Conservation (phyloP, 2,888 invertebrate genomes). For the Endotricha flammealis region DNA sequence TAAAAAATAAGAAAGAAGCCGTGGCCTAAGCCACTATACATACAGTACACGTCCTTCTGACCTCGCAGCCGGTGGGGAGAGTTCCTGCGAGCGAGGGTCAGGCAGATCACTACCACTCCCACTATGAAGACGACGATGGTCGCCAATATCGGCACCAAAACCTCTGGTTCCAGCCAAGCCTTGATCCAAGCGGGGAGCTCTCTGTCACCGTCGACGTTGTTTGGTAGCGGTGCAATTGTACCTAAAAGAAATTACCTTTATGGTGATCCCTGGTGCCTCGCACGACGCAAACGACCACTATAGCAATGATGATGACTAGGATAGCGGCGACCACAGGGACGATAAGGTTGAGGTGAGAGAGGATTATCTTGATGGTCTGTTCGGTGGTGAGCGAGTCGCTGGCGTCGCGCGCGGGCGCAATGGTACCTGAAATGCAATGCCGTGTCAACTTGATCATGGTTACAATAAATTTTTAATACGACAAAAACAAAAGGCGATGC, state of each 20-base stretch:
- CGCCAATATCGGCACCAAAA: constrained; percentile 93
- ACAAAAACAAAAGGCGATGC: constrained; percentile 50
- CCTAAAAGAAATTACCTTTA: constrained; percentile 87
- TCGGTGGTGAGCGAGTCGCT: constrained; percentile 84
- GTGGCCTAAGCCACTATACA: constrained; percentile 74
- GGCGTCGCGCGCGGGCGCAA: constrained; percentile 91
- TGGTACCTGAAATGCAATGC: constrained; percentile 93
- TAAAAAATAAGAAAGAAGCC: constrained; percentile 37
- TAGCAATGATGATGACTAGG: constrained; percentile 94
- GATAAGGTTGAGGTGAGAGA: constrained; percentile 94
- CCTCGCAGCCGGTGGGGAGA: constrained; percentile 90
- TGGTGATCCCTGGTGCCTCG: constrained; percentile 89
- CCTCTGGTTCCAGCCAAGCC: constrained; percentile 92
- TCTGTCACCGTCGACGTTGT: constrained; percentile 73
- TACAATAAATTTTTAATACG: constrained; percentile 9
- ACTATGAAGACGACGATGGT: constrained; percentile 94
- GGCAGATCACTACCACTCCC: constrained; percentile 93
- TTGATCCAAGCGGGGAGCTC: constrained; percentile 86
- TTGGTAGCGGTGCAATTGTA: constrained; percentile 88
- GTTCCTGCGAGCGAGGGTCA: constrained; percentile 90
- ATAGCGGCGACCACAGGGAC: constrained; percentile 95
- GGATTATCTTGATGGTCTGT: constrained; percentile 91
- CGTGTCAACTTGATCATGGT: constrained; percentile 23
- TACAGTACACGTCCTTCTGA: constrained; percentile 86
- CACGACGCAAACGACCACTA: constrained; percentile 94